A percentile compares a stretch with the other conserved stretches of the same genome.
These are phyloP conservation scores for Chaetorhynchus papuensis DNA, from an alignment of 2,113 vertebrate genomes.

Conservation along the genomic window DNA sequence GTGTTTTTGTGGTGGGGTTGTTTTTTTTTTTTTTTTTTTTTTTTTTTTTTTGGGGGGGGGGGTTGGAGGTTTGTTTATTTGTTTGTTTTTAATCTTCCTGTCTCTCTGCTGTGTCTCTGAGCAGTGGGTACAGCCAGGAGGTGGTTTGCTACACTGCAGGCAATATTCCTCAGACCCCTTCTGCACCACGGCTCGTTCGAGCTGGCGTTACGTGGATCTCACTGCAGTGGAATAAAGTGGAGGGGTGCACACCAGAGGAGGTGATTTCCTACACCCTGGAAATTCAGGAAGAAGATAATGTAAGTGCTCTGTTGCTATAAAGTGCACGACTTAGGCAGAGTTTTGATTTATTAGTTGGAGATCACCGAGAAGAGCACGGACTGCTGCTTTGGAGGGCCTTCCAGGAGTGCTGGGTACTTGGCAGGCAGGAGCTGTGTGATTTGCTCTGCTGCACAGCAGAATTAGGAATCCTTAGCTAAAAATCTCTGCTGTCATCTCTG, in stretches of 20 bases:
- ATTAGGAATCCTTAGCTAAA: neutral
- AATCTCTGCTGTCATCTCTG: neutral
- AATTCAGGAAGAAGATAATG: slow-evolving; percentile 93
- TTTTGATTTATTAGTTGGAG: neutral
- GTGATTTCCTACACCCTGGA: slow-evolving; percentile 90
- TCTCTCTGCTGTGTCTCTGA: neutral
- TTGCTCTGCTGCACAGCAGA: neutral
- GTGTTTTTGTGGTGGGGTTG: neutral
- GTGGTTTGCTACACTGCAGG: slow-evolving; percentile 92
- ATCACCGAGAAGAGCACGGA: neutral
- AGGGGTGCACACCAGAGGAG: slow-evolving; percentile 87
- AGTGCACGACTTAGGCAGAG: neutral
- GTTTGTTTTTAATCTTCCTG: neutral
- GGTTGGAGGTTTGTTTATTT: neutral
- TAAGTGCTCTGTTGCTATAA: slow-evolving; percentile 47
- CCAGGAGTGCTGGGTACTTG: neutral
- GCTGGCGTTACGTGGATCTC: slow-evolving; percentile 91
- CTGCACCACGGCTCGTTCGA: slow-evolving; percentile 86
- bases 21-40: neutral
- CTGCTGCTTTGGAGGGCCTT: neutral
- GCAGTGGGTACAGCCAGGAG: slow-evolving; percentile 92
- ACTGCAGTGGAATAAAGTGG: slow-evolving; percentile 90
- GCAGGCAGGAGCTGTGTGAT: neutral
- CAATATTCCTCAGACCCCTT: slow-evolving; percentile 88
- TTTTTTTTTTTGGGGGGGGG: neutral